Percentiles rank a stretch among this genome's conserved stretches.
Evolutionary conservation across 2,113 vertebrate genomes (phyloP).

Genomic region (Copsychus sechellarum): DNA sequence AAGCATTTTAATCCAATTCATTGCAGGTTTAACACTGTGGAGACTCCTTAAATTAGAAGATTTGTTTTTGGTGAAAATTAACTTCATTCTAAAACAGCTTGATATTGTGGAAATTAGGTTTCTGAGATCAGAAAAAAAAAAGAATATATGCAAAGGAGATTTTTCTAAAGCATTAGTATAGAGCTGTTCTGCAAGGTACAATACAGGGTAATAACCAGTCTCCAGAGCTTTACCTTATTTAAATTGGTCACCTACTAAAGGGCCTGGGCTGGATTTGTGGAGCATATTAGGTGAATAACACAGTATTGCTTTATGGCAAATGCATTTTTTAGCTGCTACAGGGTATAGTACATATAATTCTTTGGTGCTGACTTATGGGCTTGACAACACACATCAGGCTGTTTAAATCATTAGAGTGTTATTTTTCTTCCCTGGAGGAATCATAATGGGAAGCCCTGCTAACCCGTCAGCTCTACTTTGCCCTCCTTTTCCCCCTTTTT

Average conservation of each 20-base stretch:
- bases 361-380: constrained; percentile 36
- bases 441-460: constrained; percentile 13
- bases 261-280: not conserved
- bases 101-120: not conserved
- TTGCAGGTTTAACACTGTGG: not conserved
- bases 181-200: not conserved
- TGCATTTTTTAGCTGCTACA: constrained; percentile 21
- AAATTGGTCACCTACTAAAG: constrained; percentile 24
- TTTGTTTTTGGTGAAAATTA: not conserved
- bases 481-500: not conserved
- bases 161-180: not conserved
- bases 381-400: constrained; percentile 9
- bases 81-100: not conserved
- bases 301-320: not conserved
- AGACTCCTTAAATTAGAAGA: not conserved
- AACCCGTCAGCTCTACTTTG: not conserved
- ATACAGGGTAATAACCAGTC: not conserved
- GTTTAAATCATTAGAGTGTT: constrained; percentile 55
- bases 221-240: constrained; percentile 3
- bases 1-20: not conserved
- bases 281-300: not conserved
- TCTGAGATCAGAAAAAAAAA: not conserved
- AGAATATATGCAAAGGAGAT: not conserved
- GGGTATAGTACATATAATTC: not conserved
- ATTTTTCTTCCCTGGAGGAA: constrained; percentile 40